Base-by-base conservation (phyloP, 1,140 invertebrate species). In the Papilio helenus region DNA sequence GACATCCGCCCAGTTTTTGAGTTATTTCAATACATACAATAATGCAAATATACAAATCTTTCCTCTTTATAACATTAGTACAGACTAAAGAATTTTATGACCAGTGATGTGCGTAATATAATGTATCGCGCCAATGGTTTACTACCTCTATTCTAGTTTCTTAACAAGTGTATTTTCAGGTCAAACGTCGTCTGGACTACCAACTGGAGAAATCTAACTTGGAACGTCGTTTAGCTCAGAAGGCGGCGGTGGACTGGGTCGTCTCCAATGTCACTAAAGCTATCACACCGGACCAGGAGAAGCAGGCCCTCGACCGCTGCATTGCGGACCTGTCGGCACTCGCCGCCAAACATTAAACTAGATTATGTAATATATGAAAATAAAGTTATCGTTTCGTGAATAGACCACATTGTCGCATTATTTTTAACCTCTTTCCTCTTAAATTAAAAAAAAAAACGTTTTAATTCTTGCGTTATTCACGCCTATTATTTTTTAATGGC, bases 191-290 rank as follows among this genome's bases (percentile, higher is more conserved):
- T 78, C 95, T 99, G 85, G 98, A 99, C 90, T 99, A 98, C 93
- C 98, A 99, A 94, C 95, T 99, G 3, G 97, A 99, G 89, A 96
- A 97, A 82, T 95, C 97, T 83, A 97, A 95, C 78, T 95, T 98
- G 72, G 97, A 98, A 86, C 96, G 97, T 26, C 96, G 97, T 84
- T 96, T 99, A 84, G 96, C 97, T 84, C 98, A 99, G 92, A 98
- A 97, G 92, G 97, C 99, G 92, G 98, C 99, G 97, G 98, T 98
- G 0, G 96, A 98, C 88, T 99, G 98, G 98, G 97, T 99, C 81
- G 96, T 99, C 3, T 93, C 95, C 81, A 97, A 95, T 89, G 99
- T 99, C 10, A 95, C 96, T 55, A 97, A 97, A 87, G 97, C 98
- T 79, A 98, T 99, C 88, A 98, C 98, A 72, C 97, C 98, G 0